phyloP scores from a whole-genome alignment of 2,888 invertebrate genomes.

The Heliconius erato region DNA sequence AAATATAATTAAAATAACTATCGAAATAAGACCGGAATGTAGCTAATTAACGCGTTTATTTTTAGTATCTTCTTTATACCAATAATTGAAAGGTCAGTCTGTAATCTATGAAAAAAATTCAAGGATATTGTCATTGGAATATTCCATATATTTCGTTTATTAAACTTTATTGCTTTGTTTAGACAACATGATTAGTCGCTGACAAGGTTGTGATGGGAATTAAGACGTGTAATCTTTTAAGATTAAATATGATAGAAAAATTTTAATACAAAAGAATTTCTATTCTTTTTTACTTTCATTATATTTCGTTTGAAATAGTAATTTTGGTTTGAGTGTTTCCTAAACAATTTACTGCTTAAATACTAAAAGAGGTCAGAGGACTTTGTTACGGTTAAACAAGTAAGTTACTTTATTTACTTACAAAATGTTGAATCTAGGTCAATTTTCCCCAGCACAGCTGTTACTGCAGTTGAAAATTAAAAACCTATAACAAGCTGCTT shows the following conservation, averaged over 20 bases:
- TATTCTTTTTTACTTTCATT: neutral
- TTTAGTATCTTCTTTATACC: constrained; percentile 10
- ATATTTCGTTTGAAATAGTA: neutral
- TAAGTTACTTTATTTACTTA: constrained; percentile 26
- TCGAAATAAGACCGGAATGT: too few species aligned
- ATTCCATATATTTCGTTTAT: constrained; percentile 26
- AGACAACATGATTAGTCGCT: constrained; percentile 3
- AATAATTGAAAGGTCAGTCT: constrained; percentile 21
- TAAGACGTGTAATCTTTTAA: neutral
- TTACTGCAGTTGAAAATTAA: constrained; percentile 20
- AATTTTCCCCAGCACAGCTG: constrained; percentile 10
- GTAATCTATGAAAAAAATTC: constrained; percentile 25
- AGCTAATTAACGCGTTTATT: too few species aligned
- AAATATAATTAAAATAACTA: too few species aligned
- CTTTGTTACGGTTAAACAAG: constrained; percentile 16
- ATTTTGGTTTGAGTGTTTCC: neutral
- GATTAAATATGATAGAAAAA: neutral
- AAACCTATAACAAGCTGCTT: constrained; percentile 28
- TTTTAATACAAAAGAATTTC: neutral
- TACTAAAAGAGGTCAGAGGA: constrained; percentile 17
- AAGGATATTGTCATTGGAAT: constrained; percentile 36
- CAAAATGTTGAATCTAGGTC: constrained; percentile 31
- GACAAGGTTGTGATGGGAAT: constrained; percentile 2
- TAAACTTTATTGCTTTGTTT: constrained; percentile 27
- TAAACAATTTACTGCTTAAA: constrained; percentile 5